Conservation (phyloP, 2,888 invertebrate genomes). For the Acleris literana region DNA sequence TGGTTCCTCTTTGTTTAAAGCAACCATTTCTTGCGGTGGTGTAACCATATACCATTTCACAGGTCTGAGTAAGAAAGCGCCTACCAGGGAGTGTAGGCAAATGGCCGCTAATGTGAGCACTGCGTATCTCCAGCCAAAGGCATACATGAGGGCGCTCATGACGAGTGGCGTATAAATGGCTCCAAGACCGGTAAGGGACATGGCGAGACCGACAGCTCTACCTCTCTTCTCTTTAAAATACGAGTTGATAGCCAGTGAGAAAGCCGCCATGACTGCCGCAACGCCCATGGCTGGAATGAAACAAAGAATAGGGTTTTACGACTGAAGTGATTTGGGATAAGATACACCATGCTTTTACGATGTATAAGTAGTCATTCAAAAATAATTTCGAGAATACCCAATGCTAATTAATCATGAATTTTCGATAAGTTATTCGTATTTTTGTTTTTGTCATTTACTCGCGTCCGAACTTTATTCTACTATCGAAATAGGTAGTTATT, state of each 20-base stretch:
- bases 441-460: too few species aligned
- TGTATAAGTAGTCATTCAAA: too few species aligned
- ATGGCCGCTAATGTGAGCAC: constrained; percentile 85
- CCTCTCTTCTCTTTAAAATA: constrained; percentile 86
- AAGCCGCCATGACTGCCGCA: constrained; percentile 84
- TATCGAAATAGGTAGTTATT: too few species aligned
- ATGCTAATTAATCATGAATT: too few species aligned
- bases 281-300: constrained; percentile 84
- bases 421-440: too few species aligned
- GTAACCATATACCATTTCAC: constrained; percentile 86
- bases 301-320: background rate
- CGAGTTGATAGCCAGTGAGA: constrained; percentile 85
- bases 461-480: too few species aligned
- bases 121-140: constrained; percentile 84
- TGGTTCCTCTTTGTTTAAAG: constrained; percentile 60
- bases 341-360: too few species aligned
- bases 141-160: constrained; percentile 80
- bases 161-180: constrained; percentile 86
- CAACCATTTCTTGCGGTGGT: constrained; percentile 63
- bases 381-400: too few species aligned
- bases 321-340: too few species aligned
- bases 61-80: constrained; percentile 85
- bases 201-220: constrained; percentile 85
- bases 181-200: constrained; percentile 87
- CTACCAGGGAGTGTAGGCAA: constrained; percentile 84